Conservation (phyloP, 1,140 invertebrate species). For the Drosophila aff. region DNA sequence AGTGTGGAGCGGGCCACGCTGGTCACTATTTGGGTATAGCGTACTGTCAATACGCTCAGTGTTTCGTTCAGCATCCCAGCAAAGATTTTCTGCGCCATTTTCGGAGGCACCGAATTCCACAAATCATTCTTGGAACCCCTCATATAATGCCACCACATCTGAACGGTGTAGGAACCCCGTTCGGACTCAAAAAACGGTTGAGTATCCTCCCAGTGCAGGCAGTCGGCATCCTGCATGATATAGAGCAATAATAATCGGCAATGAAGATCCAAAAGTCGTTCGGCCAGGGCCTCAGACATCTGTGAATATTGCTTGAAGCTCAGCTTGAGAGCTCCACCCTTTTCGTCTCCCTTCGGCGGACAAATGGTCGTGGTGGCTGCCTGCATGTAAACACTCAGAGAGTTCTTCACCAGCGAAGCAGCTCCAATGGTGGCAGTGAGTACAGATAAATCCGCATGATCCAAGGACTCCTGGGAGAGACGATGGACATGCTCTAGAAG, state of each 20-base stretch:
- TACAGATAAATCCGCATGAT: conserved; percentile 92
- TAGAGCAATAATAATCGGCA: conserved; percentile 90
- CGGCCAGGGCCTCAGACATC: conserved; percentile 92
- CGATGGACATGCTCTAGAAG: conserved; percentile 91
- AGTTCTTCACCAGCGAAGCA: conserved; percentile 91
- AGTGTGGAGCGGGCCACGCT: conserved; percentile 87
- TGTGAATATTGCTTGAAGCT: conserved; percentile 91
- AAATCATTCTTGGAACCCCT: conserved; percentile 91
- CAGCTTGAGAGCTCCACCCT: conserved; percentile 84
- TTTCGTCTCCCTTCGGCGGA: conserved; percentile 82
- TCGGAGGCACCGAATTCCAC: conserved; percentile 92
- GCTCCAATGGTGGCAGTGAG: conserved; percentile 92
- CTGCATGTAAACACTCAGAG: conserved; percentile 89
- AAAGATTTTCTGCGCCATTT: conserved; percentile 92
- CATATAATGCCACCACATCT: conserved; percentile 95
- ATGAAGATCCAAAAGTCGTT: conserved; percentile 91
- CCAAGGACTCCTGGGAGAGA: conserved; percentile 91
- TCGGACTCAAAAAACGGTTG: conserved; percentile 89
- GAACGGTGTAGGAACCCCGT: conserved; percentile 90
- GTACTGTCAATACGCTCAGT: conserved; percentile 89
- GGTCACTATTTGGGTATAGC: conserved; percentile 89
- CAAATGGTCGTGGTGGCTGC: conserved; percentile 76
- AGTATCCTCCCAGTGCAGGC: conserved; percentile 88
- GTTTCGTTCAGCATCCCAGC: conserved; percentile 93
- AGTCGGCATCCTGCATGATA: conserved; percentile 91